Base-by-base conservation (phyloP, 2,888 invertebrate species). In the Phaonia tiefii region DNA sequence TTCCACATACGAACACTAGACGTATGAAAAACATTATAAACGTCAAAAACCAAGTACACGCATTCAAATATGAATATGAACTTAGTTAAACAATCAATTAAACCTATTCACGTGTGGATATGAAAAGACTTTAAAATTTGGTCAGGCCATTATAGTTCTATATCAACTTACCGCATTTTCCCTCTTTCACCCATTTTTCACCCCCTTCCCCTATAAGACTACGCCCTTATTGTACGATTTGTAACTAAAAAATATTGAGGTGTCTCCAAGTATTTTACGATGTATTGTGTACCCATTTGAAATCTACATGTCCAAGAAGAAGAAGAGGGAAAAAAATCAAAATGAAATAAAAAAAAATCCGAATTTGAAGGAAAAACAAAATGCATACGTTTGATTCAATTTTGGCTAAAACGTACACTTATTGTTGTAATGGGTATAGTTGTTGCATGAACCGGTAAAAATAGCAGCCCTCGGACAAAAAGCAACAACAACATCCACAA, bases 401-500 rank as follows among this genome's bases (percentile, higher is more conserved):
- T n/a, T 81, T 81, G 81, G 81, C 81, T 81, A 63, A 78, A 69
- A 81, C 22, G 78, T 65, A 63, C 25, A 56, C 49, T 75, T 51
- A 44, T 81, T 76, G 65, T 70, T 77, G 73, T 39, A 17, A 37
- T 73, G 70, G 54, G 72, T 77, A 70, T 76, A 77, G 73, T 73
- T 76, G 54, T 25, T 56, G 81, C 22, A 65, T 78, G 69, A 81
- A 86, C 84, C 87, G 86, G 88, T 88, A 88, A 86, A 89, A 90
- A 89, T 89, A 89, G 89, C 89, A 89, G 89, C 89, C 89, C 89
- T 89, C 89, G 89, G 89, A 89, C 86, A 89, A 88, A 86, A 88
- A 80, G 10, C 39, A 63, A 63, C 42, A 63, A 63, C 58, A 58
- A 37, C 37, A 58, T 15, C 58, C n/a, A 37, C 58, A 10, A 31